Conservation (phyloP, 2,797 vertebrate species). For the Hoplostethus mediterraneus region DNA sequence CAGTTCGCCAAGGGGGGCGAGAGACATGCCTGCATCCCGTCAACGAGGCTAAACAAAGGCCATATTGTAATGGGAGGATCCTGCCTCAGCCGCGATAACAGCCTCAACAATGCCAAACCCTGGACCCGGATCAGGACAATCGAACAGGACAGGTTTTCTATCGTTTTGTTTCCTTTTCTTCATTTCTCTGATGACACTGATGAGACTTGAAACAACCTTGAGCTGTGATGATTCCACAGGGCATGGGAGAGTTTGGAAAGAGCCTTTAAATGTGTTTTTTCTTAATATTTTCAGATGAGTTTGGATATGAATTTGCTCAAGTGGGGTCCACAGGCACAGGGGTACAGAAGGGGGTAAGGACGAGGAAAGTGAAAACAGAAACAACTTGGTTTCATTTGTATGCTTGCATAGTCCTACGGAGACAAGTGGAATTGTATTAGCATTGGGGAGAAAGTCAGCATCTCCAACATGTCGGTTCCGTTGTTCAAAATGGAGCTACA, state of each 20-base stretch:
- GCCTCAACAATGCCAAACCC: constrained; percentile 48
- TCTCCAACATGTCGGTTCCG: background rate
- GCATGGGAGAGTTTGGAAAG: constrained; percentile 41
- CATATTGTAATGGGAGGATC: constrained; percentile 54
- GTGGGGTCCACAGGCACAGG: constrained; percentile 36
- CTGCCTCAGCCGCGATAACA: constrained; percentile 63
- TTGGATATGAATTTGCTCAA: constrained; percentile 44
- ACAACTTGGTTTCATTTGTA: constrained; percentile 35
- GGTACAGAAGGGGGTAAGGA: constrained; percentile 34
- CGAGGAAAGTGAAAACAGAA: constrained; percentile 31
- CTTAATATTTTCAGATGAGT: constrained; percentile 21
- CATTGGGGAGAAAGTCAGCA: constrained; percentile 16
- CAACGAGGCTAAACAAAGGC: constrained; percentile 60
- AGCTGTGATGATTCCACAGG: constrained; percentile 39
- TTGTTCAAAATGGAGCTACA: background rate
- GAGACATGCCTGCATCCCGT: constrained; percentile 53
- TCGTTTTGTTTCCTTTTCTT: constrained; percentile 49
- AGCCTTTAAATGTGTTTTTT: constrained; percentile 36
- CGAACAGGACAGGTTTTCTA: constrained; percentile 38
- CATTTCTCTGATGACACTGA: constrained; percentile 53
- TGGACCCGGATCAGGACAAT: constrained; percentile 48
- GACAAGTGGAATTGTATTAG: constrained; percentile 37
- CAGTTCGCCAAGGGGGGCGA: constrained; percentile 47
- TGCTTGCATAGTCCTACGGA: constrained; percentile 8
- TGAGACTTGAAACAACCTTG: constrained; percentile 67